These are phyloP conservation scores for Leptinotarsa haldemani DNA, from an alignment of 2,888 invertebrate species.

Conservation along the genomic window DNA sequence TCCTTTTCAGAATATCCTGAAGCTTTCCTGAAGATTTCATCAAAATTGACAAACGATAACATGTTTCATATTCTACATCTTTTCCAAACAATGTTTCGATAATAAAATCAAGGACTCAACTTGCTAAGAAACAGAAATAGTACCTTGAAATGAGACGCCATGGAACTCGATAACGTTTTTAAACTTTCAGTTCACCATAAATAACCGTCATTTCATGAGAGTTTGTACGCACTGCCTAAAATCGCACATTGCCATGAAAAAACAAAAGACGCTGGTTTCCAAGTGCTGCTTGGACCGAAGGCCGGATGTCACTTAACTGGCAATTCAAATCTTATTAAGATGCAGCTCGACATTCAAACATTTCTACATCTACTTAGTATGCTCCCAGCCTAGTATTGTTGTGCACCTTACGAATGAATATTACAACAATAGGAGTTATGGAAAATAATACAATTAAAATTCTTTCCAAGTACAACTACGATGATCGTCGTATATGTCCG, in stretches of 20 bases:
- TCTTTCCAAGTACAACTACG: conserved; percentile 40
- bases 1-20: no score
- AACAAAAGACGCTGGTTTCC: conserved; percentile 30
- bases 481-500: conserved; percentile 41
- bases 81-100: background rate
- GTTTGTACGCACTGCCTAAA: conserved; percentile 5
- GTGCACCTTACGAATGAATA: conserved; percentile 58
- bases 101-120: background rate
- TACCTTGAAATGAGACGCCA: conserved; percentile 3
- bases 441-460: conserved; percentile 51
- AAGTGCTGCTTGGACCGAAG: conserved; percentile 48
- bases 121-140: background rate
- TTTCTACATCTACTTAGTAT: conserved; percentile 55
- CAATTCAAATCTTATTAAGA: conserved; percentile 59
- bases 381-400: conserved; percentile 51
- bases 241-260: conserved; percentile 26
- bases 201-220: conserved; percentile 6
- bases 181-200: background rate
- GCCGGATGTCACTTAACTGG: conserved; percentile 59
- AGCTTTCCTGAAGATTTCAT: no score
- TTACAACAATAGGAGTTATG: conserved; percentile 53
- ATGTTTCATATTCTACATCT: background rate
- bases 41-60: background rate
- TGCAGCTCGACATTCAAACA: conserved; percentile 52
- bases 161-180: background rate